A percentile compares a stretch with the other conserved stretches of the same genome.
phyloP scores from a whole-genome alignment of 1,140 invertebrate genomes.

The Lordiphosa stackelbergi region DNA sequence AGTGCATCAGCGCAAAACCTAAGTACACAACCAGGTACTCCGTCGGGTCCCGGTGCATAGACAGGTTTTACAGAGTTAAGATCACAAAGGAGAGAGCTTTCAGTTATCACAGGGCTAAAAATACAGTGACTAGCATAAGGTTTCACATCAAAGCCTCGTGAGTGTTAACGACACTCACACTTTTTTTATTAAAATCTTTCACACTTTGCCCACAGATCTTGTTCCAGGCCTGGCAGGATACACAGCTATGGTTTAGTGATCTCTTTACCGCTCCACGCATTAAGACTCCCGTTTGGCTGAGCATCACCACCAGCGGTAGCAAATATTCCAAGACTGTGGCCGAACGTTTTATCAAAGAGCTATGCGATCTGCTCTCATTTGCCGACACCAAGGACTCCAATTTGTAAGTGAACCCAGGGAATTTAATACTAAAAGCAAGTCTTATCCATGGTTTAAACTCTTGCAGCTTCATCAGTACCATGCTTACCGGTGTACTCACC shows the following conservation, averaged over 20 bases:
- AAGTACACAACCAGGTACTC: no score
- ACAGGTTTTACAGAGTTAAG: no score
- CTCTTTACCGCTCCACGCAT: conserved; percentile 84
- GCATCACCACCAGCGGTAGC: conserved; percentile 79
- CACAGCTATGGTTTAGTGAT: conserved; percentile 81
- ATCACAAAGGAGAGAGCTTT: no score
- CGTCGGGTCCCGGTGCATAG: no score
- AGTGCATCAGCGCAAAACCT: no score
- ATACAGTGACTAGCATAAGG: no score
- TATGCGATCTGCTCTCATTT: conserved; percentile 80
- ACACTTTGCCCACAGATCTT: conserved; percentile 68
- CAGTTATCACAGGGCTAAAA: no score
- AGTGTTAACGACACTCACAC: no score
- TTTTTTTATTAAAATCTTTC: no score
- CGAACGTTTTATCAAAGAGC: conserved; percentile 80
- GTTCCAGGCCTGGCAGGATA: conserved; percentile 79
- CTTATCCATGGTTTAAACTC: conserved; percentile 6
- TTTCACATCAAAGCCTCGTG: no score
- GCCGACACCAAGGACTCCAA: conserved; percentile 88
- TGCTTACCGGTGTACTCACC: conserved; percentile 91
- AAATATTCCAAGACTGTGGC: conserved; percentile 78
- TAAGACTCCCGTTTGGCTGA: conserved; percentile 83
- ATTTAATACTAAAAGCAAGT: background rate
- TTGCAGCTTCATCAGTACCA: conserved; percentile 92
- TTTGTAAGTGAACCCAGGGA: conserved; percentile 83